phyloP scores from a whole-genome alignment of 2,797 vertebrate genomes.

The Meriones psammophilus region DNA sequence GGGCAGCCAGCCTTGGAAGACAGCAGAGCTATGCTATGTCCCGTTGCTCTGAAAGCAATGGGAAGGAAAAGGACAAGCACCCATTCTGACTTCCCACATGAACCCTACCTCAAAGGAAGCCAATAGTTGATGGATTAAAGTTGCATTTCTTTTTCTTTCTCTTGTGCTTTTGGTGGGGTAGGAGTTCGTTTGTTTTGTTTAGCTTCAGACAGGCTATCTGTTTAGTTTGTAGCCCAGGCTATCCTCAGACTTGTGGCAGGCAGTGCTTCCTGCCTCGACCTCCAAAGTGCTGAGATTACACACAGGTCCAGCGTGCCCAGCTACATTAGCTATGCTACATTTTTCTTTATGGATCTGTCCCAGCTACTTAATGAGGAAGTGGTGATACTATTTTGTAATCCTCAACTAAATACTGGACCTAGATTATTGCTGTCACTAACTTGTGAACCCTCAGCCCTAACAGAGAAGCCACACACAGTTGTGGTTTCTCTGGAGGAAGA shows the following conservation, averaged over 20 bases:
- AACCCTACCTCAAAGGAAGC: slow-evolving; percentile 2
- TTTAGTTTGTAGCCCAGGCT: background rate
- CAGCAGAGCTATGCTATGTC: background rate
- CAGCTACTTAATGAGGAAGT: background rate
- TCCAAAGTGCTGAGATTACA: background rate
- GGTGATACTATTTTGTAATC: slow-evolving; percentile 2
- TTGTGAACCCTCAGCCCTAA: background rate
- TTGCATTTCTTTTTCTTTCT: background rate
- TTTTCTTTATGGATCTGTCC: background rate
- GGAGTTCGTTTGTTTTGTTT: background rate
- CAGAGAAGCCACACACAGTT: background rate
- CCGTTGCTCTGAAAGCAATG: background rate
- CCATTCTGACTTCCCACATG: background rate
- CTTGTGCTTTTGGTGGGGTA: background rate
- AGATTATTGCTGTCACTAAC: background rate
- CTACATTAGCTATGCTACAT: background rate
- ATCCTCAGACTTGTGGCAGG: background rate
- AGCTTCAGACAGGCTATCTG: background rate
- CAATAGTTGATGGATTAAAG: background rate
- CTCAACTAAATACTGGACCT: slow-evolving; percentile 7
- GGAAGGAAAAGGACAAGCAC: background rate
- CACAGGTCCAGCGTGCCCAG: background rate
- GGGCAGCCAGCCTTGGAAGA: background rate
- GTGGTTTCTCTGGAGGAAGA: background rate
- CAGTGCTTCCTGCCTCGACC: background rate